phyloP scores from a whole-genome alignment of 2,797 vertebrate species.

The Neoniphon sammara region DNA sequence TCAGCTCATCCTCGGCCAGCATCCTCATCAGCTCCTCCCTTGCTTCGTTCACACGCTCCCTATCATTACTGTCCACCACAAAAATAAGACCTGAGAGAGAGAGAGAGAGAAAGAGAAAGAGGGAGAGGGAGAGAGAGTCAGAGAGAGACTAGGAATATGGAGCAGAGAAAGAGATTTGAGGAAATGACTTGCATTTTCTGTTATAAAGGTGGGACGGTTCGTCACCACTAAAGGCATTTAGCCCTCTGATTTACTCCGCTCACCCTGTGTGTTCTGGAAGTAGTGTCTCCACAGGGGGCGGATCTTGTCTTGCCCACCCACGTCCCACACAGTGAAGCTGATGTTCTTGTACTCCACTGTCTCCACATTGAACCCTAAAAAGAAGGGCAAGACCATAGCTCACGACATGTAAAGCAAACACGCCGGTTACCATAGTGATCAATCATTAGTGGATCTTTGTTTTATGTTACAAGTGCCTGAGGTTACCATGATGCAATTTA shows the following conservation, averaged over 20 bases:
- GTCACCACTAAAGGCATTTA: background rate
- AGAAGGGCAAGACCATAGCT: constrained; percentile 21
- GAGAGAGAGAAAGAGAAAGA: background rate
- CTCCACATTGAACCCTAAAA: constrained; percentile 85
- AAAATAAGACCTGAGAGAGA: constrained; percentile 90
- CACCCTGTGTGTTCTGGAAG: constrained; percentile 85
- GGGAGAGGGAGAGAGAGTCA: background rate
- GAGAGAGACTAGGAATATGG: background rate
- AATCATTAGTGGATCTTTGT: background rate
- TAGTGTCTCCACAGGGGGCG: constrained; percentile 86
- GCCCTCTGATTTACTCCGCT: constrained; percentile 44
- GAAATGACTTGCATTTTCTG: constrained; percentile 1
- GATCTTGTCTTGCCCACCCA: constrained; percentile 87
- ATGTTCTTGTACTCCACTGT: constrained; percentile 87
- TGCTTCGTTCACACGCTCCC: constrained; percentile 96
- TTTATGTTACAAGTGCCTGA: background rate
- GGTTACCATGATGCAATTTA: background rate
- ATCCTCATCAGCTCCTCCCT: constrained; percentile 98
- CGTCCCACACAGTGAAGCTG: constrained; percentile 89
- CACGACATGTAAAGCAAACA: constrained; percentile 6
- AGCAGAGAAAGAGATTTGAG: background rate
- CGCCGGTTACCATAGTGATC: background rate
- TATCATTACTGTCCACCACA: constrained; percentile 98
- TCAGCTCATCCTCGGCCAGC: constrained; percentile 95
- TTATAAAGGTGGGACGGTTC: background rate